phyloP scores from a whole-genome alignment of 2,113 vertebrate species.

The Vidua chalybeata region DNA sequence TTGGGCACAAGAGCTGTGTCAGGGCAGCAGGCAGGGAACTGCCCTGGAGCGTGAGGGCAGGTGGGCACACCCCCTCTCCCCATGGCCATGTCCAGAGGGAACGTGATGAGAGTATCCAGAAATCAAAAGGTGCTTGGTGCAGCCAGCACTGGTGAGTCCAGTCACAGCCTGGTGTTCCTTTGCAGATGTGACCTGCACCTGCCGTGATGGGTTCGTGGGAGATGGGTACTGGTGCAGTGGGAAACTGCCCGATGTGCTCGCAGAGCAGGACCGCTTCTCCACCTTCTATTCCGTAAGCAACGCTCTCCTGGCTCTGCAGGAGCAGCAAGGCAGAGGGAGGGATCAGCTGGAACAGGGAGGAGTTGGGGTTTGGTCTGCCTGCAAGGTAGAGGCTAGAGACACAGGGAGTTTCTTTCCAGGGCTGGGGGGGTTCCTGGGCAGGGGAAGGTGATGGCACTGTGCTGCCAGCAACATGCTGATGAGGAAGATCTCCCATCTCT shows the following conservation, averaged over 20 bases:
- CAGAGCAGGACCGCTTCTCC: constrained; percentile 81
- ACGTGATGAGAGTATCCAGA: neutral
- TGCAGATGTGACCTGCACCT: constrained; percentile 85
- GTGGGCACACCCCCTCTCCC: fast-evolving
- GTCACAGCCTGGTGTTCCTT: neutral
- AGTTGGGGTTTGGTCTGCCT: neutral
- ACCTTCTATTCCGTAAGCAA: constrained; percentile 86
- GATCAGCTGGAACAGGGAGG: fast-evolving
- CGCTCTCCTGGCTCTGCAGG: neutral
- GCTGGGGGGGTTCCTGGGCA: neutral
- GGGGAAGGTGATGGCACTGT: neutral
- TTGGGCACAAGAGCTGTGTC: neutral
- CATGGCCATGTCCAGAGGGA: neutral
- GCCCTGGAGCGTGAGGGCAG: neutral
- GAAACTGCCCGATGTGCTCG: constrained; percentile 83
- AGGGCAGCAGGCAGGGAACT: neutral
- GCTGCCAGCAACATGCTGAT: neutral
- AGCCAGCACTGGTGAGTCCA: neutral
- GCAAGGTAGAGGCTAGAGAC: fast-evolving
- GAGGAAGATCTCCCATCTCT: neutral
- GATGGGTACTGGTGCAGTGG: constrained; percentile 88
- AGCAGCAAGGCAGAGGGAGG: neutral
- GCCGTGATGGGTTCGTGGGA: constrained; percentile 82
- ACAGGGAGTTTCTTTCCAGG: neutral
- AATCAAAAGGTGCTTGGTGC: neutral